Conservation (phyloP, 2,113 vertebrate genomes). For the Callocephalon fimbriatum region DNA sequence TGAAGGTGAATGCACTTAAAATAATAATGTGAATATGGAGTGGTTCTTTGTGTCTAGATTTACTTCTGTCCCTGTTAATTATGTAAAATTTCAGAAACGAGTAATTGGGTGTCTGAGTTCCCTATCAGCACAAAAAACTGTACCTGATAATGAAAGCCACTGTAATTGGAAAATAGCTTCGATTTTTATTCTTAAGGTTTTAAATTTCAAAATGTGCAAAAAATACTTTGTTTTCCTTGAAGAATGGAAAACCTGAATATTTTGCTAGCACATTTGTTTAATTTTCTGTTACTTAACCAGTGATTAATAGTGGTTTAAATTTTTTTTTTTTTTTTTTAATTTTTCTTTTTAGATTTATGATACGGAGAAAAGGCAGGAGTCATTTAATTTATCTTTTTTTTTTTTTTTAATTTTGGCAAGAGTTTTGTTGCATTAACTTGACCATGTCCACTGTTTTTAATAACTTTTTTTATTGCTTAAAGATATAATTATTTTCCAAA, state of each 20-base stretch:
- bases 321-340: neutral
- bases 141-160: neutral
- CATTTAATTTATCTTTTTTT: neutral
- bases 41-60: neutral
- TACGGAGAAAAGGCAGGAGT: too few relatives aligned
- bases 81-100: neutral
- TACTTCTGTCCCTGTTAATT: neutral
- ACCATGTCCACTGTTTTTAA: neutral
- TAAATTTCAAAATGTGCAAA: neutral
- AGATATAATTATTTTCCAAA: neutral
- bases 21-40: neutral
- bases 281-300: neutral
- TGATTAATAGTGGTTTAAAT: neutral
- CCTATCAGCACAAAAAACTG: neutral
- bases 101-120: neutral
- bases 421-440: neutral
- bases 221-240: neutral
- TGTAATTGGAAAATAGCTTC: neutral
- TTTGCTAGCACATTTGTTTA: neutral
- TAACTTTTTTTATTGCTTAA: neutral
- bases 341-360: neutral
- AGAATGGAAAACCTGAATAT: neutral
- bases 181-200: fast-evolving
- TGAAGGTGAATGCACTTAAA: neutral
- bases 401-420: neutral